phyloP scores from a whole-genome alignment of 1,140 invertebrate genomes.

The Panagrolaimus sp. region DNA sequence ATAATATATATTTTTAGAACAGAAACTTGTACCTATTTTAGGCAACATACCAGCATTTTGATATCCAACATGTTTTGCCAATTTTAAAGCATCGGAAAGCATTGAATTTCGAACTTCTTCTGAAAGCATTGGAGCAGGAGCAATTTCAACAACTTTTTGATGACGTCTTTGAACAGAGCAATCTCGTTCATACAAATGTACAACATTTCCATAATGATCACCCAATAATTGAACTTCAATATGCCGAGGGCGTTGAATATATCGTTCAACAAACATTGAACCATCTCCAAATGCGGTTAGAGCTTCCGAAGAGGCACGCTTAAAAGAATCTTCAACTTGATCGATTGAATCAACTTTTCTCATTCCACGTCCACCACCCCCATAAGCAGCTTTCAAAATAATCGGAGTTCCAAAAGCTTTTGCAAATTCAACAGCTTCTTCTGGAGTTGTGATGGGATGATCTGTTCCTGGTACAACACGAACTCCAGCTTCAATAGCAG shows the following conservation, averaged over 20 bases:
- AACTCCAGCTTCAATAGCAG: slow-evolving; percentile 72
- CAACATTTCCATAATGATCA: slow-evolving; percentile 84
- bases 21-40: too few relatives aligned
- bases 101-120: slow-evolving; percentile 72
- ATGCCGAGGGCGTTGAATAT: slow-evolving; percentile 90
- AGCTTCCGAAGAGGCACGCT: slow-evolving; percentile 86
- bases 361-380: slow-evolving; percentile 95
- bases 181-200: slow-evolving; percentile 92
- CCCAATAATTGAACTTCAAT: slow-evolving; percentile 92
- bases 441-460: slow-evolving; percentile 74
- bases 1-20: slow-evolving; percentile 63
- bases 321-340: slow-evolving; percentile 83
- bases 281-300: slow-evolving; percentile 91
- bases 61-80: slow-evolving; percentile 86
- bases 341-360: slow-evolving; percentile 82
- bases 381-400: slow-evolving; percentile 96
- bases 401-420: slow-evolving; percentile 86
- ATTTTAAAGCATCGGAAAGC: slow-evolving; percentile 78
- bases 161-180: slow-evolving; percentile 94
- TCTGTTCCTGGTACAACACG: slow-evolving; percentile 75
- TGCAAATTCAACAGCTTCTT: slow-evolving; percentile 84
- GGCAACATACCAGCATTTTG: slow-evolving; percentile 68
- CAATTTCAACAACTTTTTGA: slow-evolving; percentile 94
- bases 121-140: slow-evolving; percentile 82
- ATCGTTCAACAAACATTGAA: slow-evolving; percentile 94